These are phyloP conservation scores for Brachylomia viminalis DNA, from an alignment of 2,888 invertebrate genomes.

Conservation along the genomic window DNA sequence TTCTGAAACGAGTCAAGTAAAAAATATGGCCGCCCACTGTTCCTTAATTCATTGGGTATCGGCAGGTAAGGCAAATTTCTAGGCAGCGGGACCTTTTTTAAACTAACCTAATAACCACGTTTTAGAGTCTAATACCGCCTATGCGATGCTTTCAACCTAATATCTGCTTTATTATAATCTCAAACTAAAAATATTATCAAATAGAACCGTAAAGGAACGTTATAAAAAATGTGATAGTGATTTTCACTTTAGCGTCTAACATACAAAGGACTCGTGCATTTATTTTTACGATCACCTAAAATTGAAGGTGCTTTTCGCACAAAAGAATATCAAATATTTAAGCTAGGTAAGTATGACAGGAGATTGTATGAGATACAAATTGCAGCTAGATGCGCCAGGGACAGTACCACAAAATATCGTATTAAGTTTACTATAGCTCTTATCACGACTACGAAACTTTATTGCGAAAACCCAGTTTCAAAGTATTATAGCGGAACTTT, in stretches of 20 bases:
- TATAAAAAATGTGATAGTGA: conserved; percentile 63
- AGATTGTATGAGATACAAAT: conserved; percentile 60
- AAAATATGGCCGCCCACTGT: too few species aligned
- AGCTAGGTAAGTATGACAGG: conserved; percentile 33
- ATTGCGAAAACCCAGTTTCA: conserved; percentile 62
- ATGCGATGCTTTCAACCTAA: too few species aligned
- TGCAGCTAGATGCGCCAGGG: conserved; percentile 49
- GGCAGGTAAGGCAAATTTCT: too few species aligned
- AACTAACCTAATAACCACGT: too few species aligned
- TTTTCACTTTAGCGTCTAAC: conserved; percentile 64
- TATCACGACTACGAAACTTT: conserved; percentile 60
- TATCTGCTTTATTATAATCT: conserved; percentile 57
- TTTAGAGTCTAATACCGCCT: too few species aligned
- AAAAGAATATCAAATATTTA: conserved; percentile 65
- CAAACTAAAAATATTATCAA: conserved; percentile 57
- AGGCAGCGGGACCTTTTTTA: too few species aligned
- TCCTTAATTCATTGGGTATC: too few species aligned
- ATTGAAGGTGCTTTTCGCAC: conserved; percentile 55
- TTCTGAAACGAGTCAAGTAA: not conserved
- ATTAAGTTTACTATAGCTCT: conserved; percentile 61
- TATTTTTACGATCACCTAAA: conserved; percentile 69
- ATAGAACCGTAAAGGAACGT: conserved; percentile 62
- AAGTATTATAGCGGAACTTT: conserved; percentile 64
- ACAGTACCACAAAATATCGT: conserved; percentile 47
- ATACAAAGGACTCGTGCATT: conserved; percentile 66